phyloP scores from a whole-genome alignment of 2,797 vertebrate genomes.

The Cheirogaleus major region DNA sequence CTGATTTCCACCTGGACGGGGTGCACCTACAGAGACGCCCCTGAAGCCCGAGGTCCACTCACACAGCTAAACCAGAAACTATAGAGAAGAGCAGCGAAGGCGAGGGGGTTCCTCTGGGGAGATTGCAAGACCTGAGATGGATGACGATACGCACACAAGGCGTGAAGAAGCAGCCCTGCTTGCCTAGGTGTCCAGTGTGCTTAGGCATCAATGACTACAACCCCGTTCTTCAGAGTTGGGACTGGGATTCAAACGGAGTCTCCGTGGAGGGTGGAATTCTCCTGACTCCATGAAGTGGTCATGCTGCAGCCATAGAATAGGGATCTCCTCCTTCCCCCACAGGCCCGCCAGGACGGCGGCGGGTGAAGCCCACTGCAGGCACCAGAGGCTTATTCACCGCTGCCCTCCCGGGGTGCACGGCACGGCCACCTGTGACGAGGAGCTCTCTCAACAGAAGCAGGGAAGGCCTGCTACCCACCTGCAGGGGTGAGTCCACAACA shows the following conservation, averaged over 20 bases:
- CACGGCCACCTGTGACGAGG: not conserved
- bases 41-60: not conserved
- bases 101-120: too few species aligned
- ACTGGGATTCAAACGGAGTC: not conserved
- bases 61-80: not conserved
- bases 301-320: too few species aligned
- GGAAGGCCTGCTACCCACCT: not conserved
- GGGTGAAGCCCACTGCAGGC: not conserved
- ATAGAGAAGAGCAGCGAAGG: not conserved
- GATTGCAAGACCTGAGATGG: not conserved
- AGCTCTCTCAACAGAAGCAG: not conserved
- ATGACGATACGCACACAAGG: not conserved
- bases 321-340: not conserved
- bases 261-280: accelerated
- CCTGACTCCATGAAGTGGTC: too few species aligned
- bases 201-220: not conserved
- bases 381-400: not conserved
- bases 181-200: not conserved
- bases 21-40: accelerated
- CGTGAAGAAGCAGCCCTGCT: not conserved
- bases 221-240: not conserved
- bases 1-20: not conserved
- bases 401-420: not conserved
- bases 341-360: not conserved
- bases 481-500: not conserved